Evolutionary conservation across 2,113 vertebrate species (phyloP), one percentile per base, ranked within the genome.

Genomic region (Peromyscus maniculatus): DNA sequence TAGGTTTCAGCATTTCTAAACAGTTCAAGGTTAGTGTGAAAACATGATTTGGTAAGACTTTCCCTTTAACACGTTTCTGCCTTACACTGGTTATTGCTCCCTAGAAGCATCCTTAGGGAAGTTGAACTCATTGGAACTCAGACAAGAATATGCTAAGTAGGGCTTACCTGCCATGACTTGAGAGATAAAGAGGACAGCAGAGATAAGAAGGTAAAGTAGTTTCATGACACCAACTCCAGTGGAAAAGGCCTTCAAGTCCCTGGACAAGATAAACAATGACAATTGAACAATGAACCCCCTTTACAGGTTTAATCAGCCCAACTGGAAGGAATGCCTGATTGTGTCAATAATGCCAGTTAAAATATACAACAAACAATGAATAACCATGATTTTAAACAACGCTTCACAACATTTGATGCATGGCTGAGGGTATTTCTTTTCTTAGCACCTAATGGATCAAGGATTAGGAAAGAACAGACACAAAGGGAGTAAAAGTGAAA

Each of bases 91-190:
- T 4, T 19, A 87, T 5, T 3, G 11, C n/a, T n/a, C 4, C 17
- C 26, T 11, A 0, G 17, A 24, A 66, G 26, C 5, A 62, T 52
- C 11, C 21, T 59, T 87, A 13, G 8, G 49, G 11, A 66, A 79
- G 31, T 5, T 33, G 10, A 84, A 64, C 17, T 12, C 21, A 24
- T 1, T 46, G 36, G 69, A 93, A 52, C 49, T 79, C 46, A 87
- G 79, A 33, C 1, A 49, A 39, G 55, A 21, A n/a, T 26, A 15
- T 2, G 24, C 21, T 26, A 9, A 6, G 13, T 8, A 21, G 33
- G 9, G 49, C 24, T 80, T 87, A 96, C 88, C 95, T 95, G 87
- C 36, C 26, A 15, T 62, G 39, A 71, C 46, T 28, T 96, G 91
- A 9, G 82, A 93, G n/a, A 77, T 26, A 31, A 92, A 26, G 33